Base-by-base conservation (phyloP, 2,797 vertebrate species). In the Cirrhinus mrigala region DNA sequence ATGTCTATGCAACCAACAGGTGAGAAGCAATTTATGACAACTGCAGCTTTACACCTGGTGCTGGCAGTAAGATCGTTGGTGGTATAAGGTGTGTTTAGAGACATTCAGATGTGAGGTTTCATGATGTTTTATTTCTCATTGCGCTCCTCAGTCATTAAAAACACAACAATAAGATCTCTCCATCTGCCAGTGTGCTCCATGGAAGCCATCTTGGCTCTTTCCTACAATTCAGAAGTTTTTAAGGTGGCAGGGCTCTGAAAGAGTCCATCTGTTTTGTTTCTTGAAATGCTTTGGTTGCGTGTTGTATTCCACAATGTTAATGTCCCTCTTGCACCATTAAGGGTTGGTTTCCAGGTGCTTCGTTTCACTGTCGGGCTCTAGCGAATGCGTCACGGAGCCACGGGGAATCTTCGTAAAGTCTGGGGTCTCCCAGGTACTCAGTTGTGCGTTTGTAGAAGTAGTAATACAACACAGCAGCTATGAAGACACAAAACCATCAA, bases 371-470 rank as follows among this genome's bases (percentile, higher is more conserved):
- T 0, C 94, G 95, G 82, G 95, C 94, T 62, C 94, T 95, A 4
- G 96, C 92, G 37, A 99, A 99, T 71, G 97, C 97, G 20, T 97
- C 96, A 20, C 97, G 97, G 22, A 99, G 95, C 98, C 98, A 99
- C 10, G 94, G 82, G 0, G 97, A 98, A 90, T 99, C 98, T 87
- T 97, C 96, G 50, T 99, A 98, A 89, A 99, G 96, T 85, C 97
- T 94, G 0, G 98, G 97, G 85, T 99, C 98, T 0, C 98, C 98
- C 90, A 99, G 95, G 48, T 95, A 95, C 90, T 98, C 93, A 0
- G 97, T 96, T 0, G 98, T 98, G 71, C 97, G 94, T 85, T 99
- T 99, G 95, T 99, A 99, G 88, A 98, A 96, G 94, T 99, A 99
- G 84, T 95, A 99, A 90, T 98, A 99, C 40, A 99, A 88, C 79